Percentiles rank a stretch among this genome's conserved stretches.
Conservation (phyloP, 1,140 invertebrate genomes). For the Triops cancriformis region DNA sequence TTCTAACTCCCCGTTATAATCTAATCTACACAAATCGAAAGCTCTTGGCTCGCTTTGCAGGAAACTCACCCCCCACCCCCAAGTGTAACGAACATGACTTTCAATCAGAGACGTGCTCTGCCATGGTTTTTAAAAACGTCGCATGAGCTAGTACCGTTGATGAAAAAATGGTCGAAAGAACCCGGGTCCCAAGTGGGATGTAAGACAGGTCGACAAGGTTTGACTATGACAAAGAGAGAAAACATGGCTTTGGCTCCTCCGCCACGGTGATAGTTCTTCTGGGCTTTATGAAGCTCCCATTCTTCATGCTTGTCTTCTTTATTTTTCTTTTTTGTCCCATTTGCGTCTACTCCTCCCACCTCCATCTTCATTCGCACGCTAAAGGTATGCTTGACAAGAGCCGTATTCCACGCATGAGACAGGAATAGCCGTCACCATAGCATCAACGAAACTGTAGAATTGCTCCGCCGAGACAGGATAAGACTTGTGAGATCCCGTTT, state of each 20-base stretch:
- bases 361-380: not conserved
- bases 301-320: not conserved
- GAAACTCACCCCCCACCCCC: too few relatives aligned
- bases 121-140: not conserved
- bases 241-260: not conserved
- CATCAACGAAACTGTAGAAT: not conserved
- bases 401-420: slow-evolving; percentile 1
- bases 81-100: not conserved
- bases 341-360: not conserved
- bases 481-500: not conserved
- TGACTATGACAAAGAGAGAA: not conserved
- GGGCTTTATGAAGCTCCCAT: not conserved
- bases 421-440: not conserved
- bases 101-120: slow-evolving; percentile 12
- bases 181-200: not conserved
- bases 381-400: not conserved
- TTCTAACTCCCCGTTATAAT: too few relatives aligned
- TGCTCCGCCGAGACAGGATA: not conserved
- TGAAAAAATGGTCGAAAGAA: not conserved
- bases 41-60: too few relatives aligned
- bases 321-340: not conserved
- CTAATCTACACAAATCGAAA: too few relatives aligned
- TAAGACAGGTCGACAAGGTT: not conserved
- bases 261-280: not conserved
- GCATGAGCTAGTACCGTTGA: not conserved